These are phyloP conservation scores for Jacana jacana DNA, from an alignment of 2,113 vertebrate genomes.

Conservation along the genomic window DNA sequence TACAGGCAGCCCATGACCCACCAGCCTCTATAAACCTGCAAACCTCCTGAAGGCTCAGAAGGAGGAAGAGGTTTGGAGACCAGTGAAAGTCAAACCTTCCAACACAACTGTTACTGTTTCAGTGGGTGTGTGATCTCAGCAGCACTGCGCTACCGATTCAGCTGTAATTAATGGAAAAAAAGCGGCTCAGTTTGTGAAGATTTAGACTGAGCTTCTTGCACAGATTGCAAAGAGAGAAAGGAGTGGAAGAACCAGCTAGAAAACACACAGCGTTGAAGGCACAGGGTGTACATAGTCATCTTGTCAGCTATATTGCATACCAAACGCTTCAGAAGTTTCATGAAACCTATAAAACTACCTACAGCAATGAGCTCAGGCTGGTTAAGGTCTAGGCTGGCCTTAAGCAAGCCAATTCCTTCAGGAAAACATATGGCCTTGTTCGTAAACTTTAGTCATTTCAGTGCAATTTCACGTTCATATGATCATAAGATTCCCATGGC, in stretches of 20 bases:
- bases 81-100: neutral
- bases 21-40: neutral
- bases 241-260: neutral
- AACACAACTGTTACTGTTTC: fast-evolving
- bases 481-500: neutral
- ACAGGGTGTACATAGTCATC: neutral
- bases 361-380: neutral
- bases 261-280: neutral
- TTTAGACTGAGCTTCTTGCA: neutral
- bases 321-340: neutral
- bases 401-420: neutral
- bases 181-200: neutral
- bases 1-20: neutral
- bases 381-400: neutral
- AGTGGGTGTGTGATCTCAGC: neutral
- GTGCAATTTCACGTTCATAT: neutral
- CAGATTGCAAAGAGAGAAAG: neutral
- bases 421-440: neutral
- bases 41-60: neutral
- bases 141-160: neutral
- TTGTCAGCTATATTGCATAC: neutral
- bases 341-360: neutral
- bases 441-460: neutral
- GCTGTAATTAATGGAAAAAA: neutral
- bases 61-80: neutral